Base-by-base conservation (phyloP, 2,797 vertebrate species). In the Crocidura indochinensis region DNA sequence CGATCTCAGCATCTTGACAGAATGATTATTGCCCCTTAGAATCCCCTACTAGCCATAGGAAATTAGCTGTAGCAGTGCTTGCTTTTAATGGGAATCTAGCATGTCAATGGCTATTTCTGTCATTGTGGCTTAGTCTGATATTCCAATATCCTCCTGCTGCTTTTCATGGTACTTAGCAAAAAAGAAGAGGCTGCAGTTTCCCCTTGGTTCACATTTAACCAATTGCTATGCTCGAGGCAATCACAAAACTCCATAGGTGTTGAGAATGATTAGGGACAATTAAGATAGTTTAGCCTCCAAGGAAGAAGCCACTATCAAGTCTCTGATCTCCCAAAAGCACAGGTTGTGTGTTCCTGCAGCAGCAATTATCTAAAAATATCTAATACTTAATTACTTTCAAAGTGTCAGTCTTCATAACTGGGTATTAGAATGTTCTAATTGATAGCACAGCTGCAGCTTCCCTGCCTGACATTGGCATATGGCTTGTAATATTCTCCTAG, bases 331-430 rank as follows among this genome's bases (percentile, higher is more conserved):
- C 90, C 95, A 96, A 97, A 96, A 81, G 90, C 90, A 92, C 96
- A 97, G 17, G 88, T 97, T 95, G 94, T 88, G 53, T 64, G 77
- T 95, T 97, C 96, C 94, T 97, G 95, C 89, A 96, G 88, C 79
- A 92, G 94, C 96, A 97, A 97, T 98, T 97, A 96, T 95, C 96
- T 97, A 97, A 96, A 98, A 98, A 98, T 97, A 97, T 95, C 93
- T 95, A 96, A 97, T 97, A 96, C 95, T 97, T 98, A 98, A 98
- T 98, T 98, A 96, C 95, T 97, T 98, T 92, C 91, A 95, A 97
- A 87, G 93, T 98, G 97, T 97, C 98, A 97, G 94, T 98, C 97
- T 98, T 98, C 96, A 97, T 98, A 97, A 96, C 82, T 0, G 53
- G 95, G 94, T 97, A 97, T 98, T 97, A 97, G 96, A 96, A 96